Percentiles rank a stretch among this genome's conserved stretches.
phyloP scores from a whole-genome alignment of 2,113 vertebrate species.

The Saguinus imperator region DNA sequence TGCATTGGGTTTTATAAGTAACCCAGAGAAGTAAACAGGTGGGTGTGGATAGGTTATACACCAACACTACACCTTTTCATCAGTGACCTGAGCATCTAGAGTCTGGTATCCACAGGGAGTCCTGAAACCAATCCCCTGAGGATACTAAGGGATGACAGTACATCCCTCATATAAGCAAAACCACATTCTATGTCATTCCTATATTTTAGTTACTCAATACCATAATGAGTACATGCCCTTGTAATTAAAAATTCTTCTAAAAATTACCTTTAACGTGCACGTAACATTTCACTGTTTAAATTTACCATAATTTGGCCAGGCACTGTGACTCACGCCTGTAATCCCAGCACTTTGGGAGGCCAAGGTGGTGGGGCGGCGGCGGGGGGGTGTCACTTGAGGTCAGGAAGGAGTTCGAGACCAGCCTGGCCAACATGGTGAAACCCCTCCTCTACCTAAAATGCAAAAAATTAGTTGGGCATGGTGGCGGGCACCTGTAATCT shows the following conservation, averaged over 20 bases:
- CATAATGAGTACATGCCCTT: neutral
- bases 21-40: neutral
- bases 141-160: neutral
- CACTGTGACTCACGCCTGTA: too few relatives aligned
- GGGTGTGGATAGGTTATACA: neutral
- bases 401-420: too few relatives aligned
- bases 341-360: too few relatives aligned
- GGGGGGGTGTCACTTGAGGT: too few relatives aligned
- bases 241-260: conserved; percentile 28
- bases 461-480: too few relatives aligned
- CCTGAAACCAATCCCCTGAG: neutral
- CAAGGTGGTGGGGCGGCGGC: too few relatives aligned
- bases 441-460: too few relatives aligned
- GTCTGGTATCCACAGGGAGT: neutral
- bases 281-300: neutral
- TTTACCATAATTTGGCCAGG: neutral
- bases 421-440: too few relatives aligned
- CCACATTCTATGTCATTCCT: neutral
- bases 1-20: neutral
- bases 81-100: neutral
- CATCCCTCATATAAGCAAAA: neutral
- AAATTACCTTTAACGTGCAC: neutral
- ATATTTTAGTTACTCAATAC: neutral
- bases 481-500: too few relatives aligned
- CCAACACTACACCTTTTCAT: neutral